These are phyloP conservation scores for Hyposoter dolosus DNA, from an alignment of 2,888 invertebrate species.

Conservation along the genomic window DNA sequence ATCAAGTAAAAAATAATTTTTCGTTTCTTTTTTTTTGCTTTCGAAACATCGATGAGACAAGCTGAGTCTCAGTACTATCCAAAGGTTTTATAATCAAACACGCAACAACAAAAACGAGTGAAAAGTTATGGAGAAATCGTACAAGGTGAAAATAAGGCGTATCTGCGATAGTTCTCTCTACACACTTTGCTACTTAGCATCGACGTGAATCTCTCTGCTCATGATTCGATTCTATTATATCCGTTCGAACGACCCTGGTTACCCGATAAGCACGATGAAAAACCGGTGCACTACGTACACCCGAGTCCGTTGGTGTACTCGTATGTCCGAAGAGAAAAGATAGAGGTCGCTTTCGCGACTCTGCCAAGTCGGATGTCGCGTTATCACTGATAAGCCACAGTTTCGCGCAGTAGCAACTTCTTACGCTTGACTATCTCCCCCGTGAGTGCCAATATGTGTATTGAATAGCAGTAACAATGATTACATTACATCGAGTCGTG, in stretches of 20 bases:
- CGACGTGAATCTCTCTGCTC: slow-evolving; percentile 35
- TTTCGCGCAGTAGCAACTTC: slow-evolving; percentile 58
- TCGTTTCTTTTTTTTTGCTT: too few relatives aligned
- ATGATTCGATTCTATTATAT: slow-evolving; percentile 43
- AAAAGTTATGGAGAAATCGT: too few relatives aligned
- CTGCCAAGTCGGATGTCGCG: slow-evolving; percentile 44
- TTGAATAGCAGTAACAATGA: slow-evolving; percentile 27
- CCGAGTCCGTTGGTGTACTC: background rate
- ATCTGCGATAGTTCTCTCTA: slow-evolving; percentile 52
- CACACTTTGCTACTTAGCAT: slow-evolving; percentile 63
- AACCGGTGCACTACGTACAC: slow-evolving; percentile 13
- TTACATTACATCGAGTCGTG: slow-evolving; percentile 10
- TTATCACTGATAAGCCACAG: slow-evolving; percentile 72
- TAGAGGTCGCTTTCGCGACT: slow-evolving; percentile 44
- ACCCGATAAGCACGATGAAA: slow-evolving; percentile 42
- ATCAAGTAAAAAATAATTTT: too few relatives aligned
- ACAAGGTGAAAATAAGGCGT: slow-evolving; percentile 1
- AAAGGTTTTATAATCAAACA: too few relatives aligned
- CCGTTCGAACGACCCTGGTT: slow-evolving; percentile 39
- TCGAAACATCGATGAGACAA: too few relatives aligned
- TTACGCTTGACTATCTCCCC: slow-evolving; percentile 20
- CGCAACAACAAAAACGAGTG: too few relatives aligned
- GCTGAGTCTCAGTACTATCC: too few relatives aligned
- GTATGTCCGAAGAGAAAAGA: slow-evolving; percentile 2
- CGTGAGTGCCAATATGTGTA: slow-evolving; percentile 45